Evolutionary conservation across 1,140 invertebrate genomes (phyloP).

Genomic region (Bombus ignitus): DNA sequence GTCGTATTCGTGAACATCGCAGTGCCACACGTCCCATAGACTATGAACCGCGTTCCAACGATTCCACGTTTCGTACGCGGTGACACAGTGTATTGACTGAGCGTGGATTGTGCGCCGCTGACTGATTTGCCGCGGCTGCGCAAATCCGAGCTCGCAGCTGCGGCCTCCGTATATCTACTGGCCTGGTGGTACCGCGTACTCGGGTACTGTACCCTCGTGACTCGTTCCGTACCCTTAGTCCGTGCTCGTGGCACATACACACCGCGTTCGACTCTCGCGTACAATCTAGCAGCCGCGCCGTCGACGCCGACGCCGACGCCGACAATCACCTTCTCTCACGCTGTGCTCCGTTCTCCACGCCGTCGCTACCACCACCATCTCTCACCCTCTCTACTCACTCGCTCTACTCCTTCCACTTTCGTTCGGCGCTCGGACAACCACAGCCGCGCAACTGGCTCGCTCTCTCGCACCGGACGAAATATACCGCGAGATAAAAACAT

Average conservation of each 20-base stretch:
- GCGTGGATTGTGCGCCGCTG: slow-evolving; percentile 77
- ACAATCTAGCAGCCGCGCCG: background rate
- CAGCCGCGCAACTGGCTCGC: background rate
- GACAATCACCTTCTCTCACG: slow-evolving; percentile 16
- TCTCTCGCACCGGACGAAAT: background rate
- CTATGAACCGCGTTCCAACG: slow-evolving; percentile 52
- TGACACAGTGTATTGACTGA: slow-evolving; percentile 80
- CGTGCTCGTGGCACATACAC: slow-evolving; percentile 27
- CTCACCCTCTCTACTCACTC: slow-evolving; percentile 12
- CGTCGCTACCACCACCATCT: slow-evolving; percentile 18
- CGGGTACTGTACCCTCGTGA: slow-evolving; percentile 50
- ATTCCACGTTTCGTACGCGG: slow-evolving; percentile 53
- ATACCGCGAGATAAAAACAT: slow-evolving; percentile 63
- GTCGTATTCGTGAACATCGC: slow-evolving; percentile 1
- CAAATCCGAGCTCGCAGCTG: slow-evolving; percentile 65
- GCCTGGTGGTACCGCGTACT: slow-evolving; percentile 44
- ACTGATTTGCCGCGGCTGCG: slow-evolving; percentile 79
- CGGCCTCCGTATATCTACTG: slow-evolving; percentile 43
- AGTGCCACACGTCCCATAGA: background rate
- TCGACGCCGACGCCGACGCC: slow-evolving; percentile 16
- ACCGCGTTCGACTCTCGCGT: too few species aligned
- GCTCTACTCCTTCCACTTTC: slow-evolving; percentile 45
- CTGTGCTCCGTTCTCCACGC: slow-evolving; percentile 34
- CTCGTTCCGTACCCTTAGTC: slow-evolving; percentile 32
- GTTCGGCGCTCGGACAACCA: slow-evolving; percentile 26